phyloP scores from a whole-genome alignment of 2,888 invertebrate species.

The Nezara viridula region DNA sequence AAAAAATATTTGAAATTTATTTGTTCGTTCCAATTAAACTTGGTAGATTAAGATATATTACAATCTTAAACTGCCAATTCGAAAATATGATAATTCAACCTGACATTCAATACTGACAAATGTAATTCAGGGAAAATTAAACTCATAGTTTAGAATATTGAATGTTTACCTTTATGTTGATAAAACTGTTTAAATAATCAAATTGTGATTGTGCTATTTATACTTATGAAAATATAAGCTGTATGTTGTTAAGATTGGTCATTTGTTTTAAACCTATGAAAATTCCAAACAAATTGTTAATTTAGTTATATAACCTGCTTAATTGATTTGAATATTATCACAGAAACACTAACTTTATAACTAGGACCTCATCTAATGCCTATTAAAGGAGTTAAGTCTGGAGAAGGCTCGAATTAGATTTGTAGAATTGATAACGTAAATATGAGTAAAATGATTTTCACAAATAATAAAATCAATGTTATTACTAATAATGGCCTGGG shows the following conservation, averaged over 20 bases:
- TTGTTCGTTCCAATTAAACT: background rate
- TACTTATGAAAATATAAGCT: conserved; percentile 57
- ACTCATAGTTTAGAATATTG: conserved; percentile 5
- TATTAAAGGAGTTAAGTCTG: too few relatives aligned
- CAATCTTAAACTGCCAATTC: background rate
- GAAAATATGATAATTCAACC: conserved; percentile 2
- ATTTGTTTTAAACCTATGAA: background rate
- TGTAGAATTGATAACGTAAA: too few relatives aligned
- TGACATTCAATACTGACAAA: conserved; percentile 32
- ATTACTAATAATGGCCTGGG: too few relatives aligned
- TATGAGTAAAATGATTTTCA: too few relatives aligned
- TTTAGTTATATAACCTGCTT: too few relatives aligned
- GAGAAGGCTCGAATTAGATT: too few relatives aligned
- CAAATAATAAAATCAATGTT: too few relatives aligned
- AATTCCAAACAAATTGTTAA: background rate
- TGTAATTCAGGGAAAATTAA: conserved; percentile 45
- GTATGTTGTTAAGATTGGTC: conserved; percentile 55
- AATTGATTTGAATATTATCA: too few relatives aligned
- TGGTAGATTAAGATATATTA: background rate
- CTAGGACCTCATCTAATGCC: too few relatives aligned
- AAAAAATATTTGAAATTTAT: background rate
- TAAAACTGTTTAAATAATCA: conserved; percentile 45
- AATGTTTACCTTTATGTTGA: background rate
- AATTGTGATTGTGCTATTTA: conserved; percentile 61
- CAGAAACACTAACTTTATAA: too few relatives aligned